Evolutionary conservation across 2,113 vertebrate species (phyloP).

Genomic region (Protobothrops flavoviridis): DNA sequence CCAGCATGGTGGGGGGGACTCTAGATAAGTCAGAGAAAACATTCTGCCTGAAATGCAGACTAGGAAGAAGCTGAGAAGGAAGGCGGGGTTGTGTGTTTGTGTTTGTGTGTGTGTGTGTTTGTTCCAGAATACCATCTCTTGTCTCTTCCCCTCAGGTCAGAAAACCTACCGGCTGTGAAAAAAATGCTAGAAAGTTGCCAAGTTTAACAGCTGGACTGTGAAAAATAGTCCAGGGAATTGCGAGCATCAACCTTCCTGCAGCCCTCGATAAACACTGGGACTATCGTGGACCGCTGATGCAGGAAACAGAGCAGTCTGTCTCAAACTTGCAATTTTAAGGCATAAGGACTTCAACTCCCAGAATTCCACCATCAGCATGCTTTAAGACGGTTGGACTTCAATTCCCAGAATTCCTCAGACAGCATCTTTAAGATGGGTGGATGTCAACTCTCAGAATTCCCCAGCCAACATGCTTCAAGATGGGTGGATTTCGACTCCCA

Average conservation of each 20-base stretch:
- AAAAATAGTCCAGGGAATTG: background rate
- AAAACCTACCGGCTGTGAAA: background rate
- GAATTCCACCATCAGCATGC: too few species aligned
- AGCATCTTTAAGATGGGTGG: too few species aligned
- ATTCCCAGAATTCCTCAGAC: too few species aligned
- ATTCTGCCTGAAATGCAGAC: background rate
- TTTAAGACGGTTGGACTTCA: too few species aligned
- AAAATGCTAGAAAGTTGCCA: background rate
- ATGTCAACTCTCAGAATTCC: too few species aligned
- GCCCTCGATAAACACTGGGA: background rate
- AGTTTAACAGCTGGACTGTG: slow-evolving; percentile 4
- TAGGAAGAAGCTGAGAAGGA: background rate
- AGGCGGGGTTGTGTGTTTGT: too few species aligned
- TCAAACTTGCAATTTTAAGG: background rate
- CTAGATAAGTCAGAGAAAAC: background rate
- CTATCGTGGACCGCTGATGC: too few species aligned
- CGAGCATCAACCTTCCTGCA: background rate
- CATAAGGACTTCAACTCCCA: background rate
- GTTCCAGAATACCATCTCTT: background rate
- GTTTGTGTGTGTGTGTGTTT: too few species aligned
- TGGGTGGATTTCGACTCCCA: too few species aligned
- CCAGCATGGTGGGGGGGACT: background rate
- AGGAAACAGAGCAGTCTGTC: too few species aligned
- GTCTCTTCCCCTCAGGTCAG: background rate
- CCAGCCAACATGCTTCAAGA: too few species aligned